phyloP scores from a whole-genome alignment of 2,888 invertebrate genomes.

The Ecdyonurus torrentis region DNA sequence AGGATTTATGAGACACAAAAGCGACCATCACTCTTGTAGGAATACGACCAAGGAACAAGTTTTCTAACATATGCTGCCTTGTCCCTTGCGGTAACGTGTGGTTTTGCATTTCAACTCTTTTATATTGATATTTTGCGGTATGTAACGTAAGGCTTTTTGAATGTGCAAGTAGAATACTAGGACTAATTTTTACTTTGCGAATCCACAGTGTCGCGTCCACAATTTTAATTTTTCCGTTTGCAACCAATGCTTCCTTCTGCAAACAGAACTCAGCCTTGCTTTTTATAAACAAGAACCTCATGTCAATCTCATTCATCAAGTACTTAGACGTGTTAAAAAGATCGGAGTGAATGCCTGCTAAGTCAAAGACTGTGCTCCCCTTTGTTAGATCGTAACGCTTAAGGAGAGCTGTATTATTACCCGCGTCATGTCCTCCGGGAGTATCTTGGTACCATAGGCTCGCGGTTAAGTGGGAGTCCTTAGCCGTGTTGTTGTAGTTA shows the following conservation, averaged over 20 bases:
- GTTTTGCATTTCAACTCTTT: background rate
- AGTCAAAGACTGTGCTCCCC: background rate
- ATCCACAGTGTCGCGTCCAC: background rate
- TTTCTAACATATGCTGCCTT: background rate
- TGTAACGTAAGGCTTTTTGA: background rate
- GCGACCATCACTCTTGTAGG: background rate
- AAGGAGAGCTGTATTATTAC: background rate
- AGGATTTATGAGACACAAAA: background rate
- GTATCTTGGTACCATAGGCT: background rate
- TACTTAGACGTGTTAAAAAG: background rate
- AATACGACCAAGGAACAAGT: background rate
- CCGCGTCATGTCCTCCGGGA: background rate
- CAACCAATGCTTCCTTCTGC: background rate
- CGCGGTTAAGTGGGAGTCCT: background rate
- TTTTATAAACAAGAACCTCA: background rate
- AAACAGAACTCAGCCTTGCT: background rate
- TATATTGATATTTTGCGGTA: background rate
- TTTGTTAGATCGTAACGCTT: background rate
- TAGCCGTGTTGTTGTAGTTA: background rate
- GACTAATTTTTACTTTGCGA: background rate
- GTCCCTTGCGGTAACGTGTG: background rate
- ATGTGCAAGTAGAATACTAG: background rate
- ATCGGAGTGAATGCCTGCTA: background rate
- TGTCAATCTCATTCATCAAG: background rate
- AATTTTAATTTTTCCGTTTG: background rate